A percentile compares a stretch with the other conserved stretches of the same genome.
Conservation (phyloP, 2,797 vertebrate species). For the Betta splendens region DNA sequence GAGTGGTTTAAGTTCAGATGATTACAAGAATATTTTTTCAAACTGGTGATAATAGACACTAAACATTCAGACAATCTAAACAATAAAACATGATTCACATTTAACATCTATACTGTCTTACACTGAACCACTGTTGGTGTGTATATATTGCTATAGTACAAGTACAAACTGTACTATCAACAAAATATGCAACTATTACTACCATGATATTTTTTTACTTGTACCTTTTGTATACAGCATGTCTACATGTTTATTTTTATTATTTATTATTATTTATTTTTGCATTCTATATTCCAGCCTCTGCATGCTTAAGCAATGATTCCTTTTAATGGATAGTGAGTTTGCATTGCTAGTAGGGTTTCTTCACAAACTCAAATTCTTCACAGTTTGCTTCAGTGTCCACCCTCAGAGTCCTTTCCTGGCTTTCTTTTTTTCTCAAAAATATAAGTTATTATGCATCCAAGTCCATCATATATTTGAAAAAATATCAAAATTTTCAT, state of each 20-base stretch:
- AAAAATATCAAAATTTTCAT: slow-evolving; percentile 80
- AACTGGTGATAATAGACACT: slow-evolving; percentile 32
- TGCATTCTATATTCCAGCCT: slow-evolving; percentile 65
- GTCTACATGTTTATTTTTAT: slow-evolving; percentile 35
- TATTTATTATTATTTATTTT: slow-evolving; percentile 45
- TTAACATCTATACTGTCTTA: slow-evolving; percentile 25
- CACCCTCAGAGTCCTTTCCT: slow-evolving; percentile 54
- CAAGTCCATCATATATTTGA: slow-evolving; percentile 83
- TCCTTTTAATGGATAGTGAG: slow-evolving; percentile 58
- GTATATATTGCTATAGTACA: slow-evolving; percentile 33
- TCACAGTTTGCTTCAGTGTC: slow-evolving; percentile 82
- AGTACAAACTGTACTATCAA: slow-evolving; percentile 36
- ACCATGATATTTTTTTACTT: slow-evolving; percentile 36
- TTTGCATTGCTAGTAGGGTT: slow-evolving; percentile 66
- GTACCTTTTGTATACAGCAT: slow-evolving; percentile 53
- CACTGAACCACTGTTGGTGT: slow-evolving; percentile 11
- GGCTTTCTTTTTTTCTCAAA: slow-evolving; percentile 66
- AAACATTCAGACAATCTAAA: slow-evolving; percentile 38
- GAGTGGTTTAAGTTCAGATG: background rate
- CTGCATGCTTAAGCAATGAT: slow-evolving; percentile 71
- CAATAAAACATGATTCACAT: slow-evolving; percentile 41
- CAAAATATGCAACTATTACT: slow-evolving; percentile 40
- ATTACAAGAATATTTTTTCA: slow-evolving; percentile 28
- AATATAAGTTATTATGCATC: slow-evolving; percentile 89
- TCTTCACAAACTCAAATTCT: slow-evolving; percentile 70